phyloP scores from a whole-genome alignment of 1,140 invertebrate genomes.

The Drosophila melanica region DNA sequence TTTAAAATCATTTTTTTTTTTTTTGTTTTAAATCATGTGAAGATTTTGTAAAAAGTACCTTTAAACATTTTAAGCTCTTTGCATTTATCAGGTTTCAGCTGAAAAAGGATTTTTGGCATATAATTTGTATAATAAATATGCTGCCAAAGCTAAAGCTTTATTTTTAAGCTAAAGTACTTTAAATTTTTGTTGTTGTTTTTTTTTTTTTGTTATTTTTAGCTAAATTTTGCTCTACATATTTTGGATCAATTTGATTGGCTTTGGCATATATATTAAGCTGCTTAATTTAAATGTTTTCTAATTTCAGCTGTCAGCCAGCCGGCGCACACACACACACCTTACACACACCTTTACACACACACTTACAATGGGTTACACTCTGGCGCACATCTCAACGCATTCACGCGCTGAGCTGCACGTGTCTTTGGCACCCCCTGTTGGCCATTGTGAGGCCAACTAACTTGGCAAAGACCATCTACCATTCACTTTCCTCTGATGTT shows the following conservation, averaged over 20 bases:
- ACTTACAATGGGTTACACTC: background rate
- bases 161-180: background rate
- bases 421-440: conserved; percentile 52
- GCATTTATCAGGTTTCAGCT: too few species aligned
- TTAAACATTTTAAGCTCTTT: too few species aligned
- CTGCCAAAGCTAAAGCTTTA: background rate
- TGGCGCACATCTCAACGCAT: conserved; percentile 24
- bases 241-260: conserved; percentile 25
- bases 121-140: background rate
- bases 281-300: conserved; percentile 44
- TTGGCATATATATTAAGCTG: conserved; percentile 37
- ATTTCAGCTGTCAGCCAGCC: conserved; percentile 14
- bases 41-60: too few species aligned
- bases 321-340: background rate
- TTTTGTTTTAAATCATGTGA: too few species aligned
- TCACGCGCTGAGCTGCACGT: conserved; percentile 65
- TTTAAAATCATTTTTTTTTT: too few species aligned
- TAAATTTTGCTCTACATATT: conserved; percentile 17
- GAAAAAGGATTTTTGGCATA: too few species aligned
- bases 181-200: conserved; percentile 5
- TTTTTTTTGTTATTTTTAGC: background rate
- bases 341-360: conserved; percentile 11
- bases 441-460: conserved; percentile 49
- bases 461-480: conserved; percentile 48
- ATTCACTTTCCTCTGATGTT: conserved; percentile 73